Conservation (phyloP, 2,888 invertebrate species). For the Drosophila aldrichi region DNA sequence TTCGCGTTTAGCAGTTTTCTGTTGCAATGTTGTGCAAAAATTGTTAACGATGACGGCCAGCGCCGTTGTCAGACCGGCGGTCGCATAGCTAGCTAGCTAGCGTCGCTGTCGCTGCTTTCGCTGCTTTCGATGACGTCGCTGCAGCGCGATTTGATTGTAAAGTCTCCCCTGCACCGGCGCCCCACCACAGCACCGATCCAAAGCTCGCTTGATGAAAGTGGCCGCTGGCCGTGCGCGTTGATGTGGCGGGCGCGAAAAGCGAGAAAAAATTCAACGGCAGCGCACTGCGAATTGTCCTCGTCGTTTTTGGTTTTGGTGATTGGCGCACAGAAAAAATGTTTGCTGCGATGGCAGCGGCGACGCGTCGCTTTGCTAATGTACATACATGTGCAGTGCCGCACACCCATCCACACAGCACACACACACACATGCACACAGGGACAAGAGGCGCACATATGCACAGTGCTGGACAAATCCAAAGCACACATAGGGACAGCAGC, state of each 20-base stretch:
- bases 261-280: slow-evolving; percentile 55
- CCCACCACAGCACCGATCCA: slow-evolving; percentile 24
- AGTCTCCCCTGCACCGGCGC: slow-evolving; percentile 18
- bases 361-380: slow-evolving; percentile 74
- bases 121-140: slow-evolving; percentile 62
- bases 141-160: slow-evolving; percentile 71
- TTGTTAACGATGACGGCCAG: slow-evolving; percentile 81
- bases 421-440: slow-evolving; percentile 34
- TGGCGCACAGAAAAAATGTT: slow-evolving; percentile 65
- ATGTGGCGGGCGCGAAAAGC: slow-evolving; percentile 62
- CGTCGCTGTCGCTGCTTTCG: slow-evolving; percentile 61
- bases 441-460: slow-evolving; percentile 58
- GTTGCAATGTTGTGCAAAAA: slow-evolving; percentile 82
- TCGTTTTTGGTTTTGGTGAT: slow-evolving; percentile 75
- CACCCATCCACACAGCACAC: slow-evolving; percentile 1
- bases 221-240: slow-evolving; percentile 66
- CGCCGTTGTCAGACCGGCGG: slow-evolving; percentile 50
- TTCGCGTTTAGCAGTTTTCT: slow-evolving; percentile 85
- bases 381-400: slow-evolving; percentile 48
- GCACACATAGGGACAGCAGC: slow-evolving; percentile 37
- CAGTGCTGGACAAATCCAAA: slow-evolving; percentile 69
- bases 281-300: slow-evolving; percentile 72
- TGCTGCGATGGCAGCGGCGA: slow-evolving; percentile 47
- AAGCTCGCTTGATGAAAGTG: slow-evolving; percentile 66
- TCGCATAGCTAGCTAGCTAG: slow-evolving; percentile 53